A percentile compares a stretch with the other conserved stretches of the same genome.
Evolutionary conservation across 2,113 vertebrate species (phyloP).

Genomic region (Microtus richardsoni): DNA sequence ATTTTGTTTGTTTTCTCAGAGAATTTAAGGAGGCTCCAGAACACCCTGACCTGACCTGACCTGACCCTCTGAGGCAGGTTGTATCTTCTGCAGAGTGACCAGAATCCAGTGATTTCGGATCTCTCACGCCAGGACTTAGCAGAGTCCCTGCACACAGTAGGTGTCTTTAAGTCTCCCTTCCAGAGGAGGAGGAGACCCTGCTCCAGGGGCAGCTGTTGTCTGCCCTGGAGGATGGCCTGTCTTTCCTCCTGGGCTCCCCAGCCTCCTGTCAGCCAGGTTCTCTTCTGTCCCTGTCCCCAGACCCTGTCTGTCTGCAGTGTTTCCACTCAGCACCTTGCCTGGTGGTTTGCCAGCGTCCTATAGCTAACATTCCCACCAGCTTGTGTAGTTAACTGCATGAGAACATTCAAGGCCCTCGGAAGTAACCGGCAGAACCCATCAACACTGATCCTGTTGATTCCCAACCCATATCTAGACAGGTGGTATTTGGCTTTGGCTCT

Average conservation of each 20-base stretch:
- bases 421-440: fast-evolving
- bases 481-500: not conserved
- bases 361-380: not conserved
- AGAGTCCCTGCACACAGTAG: not conserved
- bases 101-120: fast-evolving
- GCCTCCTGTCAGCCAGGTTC: not conserved
- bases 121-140: not conserved
- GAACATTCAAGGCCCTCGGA: not conserved
- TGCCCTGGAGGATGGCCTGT: not conserved
- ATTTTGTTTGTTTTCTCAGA: not conserved
- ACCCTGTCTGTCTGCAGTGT: fast-evolving
- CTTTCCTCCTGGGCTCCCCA: not conserved
- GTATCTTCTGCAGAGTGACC: too few species aligned
- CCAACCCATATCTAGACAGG: not conserved
- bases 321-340: not conserved
- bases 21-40: not conserved
- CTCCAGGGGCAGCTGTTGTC: not conserved
- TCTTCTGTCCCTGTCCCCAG: not conserved
- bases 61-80: not conserved
- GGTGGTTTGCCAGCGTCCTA: not conserved
- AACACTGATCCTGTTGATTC: not conserved
- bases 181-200: not conserved
- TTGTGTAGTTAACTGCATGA: not conserved
- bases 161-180: not conserved
- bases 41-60: not conserved